Conservation (phyloP, 2,113 vertebrate genomes). For the Scomber colias region DNA sequence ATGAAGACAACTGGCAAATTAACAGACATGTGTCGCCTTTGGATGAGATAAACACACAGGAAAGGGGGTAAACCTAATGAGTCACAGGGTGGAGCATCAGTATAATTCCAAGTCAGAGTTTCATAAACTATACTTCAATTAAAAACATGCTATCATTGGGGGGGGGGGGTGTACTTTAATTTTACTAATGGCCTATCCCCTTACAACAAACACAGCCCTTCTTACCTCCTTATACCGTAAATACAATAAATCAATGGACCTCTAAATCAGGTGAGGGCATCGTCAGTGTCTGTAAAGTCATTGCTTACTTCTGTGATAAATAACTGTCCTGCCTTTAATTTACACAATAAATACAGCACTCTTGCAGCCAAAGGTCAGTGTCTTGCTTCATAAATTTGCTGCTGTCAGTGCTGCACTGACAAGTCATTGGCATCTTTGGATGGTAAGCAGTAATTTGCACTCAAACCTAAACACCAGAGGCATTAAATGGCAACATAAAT, state of each 20-base stretch:
- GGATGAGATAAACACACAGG: slow-evolving; percentile 37
- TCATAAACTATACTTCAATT: neutral
- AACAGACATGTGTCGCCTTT: slow-evolving; percentile 29
- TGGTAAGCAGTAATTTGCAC: slow-evolving; percentile 23
- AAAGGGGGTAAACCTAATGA: slow-evolving; percentile 14
- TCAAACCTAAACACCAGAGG: slow-evolving; percentile 15
- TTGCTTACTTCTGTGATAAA: slow-evolving; percentile 38
- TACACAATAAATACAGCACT: slow-evolving; percentile 47
- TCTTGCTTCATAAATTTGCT: slow-evolving; percentile 58
- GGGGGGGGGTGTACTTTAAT: neutral
- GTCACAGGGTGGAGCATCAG: slow-evolving; percentile 15
- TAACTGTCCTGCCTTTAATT: slow-evolving; percentile 58
- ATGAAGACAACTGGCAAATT: slow-evolving; percentile 29
- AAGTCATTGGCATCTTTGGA: slow-evolving; percentile 17
- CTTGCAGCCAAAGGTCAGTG: slow-evolving; percentile 57
- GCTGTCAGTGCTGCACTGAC: slow-evolving; percentile 35
- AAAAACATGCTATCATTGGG: neutral
- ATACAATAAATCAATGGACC: slow-evolving; percentile 12
- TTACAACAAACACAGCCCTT: neutral
- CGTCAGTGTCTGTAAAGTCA: slow-evolving; percentile 26
- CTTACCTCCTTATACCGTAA: neutral
- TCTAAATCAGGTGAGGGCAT: slow-evolving; percentile 23
- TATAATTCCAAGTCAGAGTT: neutral
- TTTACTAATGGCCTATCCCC: neutral
- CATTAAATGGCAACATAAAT: slow-evolving; percentile 31